phyloP scores from a whole-genome alignment of 2,113 vertebrate genomes.

The Hydrolagus affinis region DNA sequence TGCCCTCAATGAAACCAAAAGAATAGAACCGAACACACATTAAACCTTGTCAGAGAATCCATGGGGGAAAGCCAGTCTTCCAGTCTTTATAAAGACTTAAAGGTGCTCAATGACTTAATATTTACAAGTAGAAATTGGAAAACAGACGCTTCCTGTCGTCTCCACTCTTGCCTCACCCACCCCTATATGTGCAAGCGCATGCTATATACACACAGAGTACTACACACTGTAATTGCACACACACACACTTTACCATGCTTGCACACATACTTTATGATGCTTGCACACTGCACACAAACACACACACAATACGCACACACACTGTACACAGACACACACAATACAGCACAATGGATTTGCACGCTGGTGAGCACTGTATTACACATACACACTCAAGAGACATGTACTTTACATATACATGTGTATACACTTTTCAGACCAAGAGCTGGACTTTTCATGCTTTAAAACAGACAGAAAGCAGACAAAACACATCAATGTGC shows the following conservation, averaged over 20 bases:
- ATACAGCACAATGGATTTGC: constrained; percentile 11
- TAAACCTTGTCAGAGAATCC: constrained; percentile 19
- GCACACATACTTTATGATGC: neutral
- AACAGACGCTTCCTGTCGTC: too few species aligned
- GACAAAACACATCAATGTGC: constrained; percentile 41
- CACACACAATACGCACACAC: constrained; percentile 31
- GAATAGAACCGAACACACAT: constrained; percentile 19
- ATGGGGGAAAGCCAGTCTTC: constrained; percentile 6
- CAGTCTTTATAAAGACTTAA: constrained; percentile 25
- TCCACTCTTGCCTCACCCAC: too few species aligned
- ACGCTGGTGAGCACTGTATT: too few species aligned
- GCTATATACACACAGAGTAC: too few species aligned
- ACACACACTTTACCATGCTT: neutral
- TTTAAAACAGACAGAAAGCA: constrained; percentile 36
- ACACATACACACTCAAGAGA: too few species aligned
- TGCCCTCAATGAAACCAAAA: neutral
- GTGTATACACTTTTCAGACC: constrained; percentile 4
- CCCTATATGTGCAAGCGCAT: too few species aligned
- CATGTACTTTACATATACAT: too few species aligned
- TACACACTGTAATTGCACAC: constrained; percentile 21
- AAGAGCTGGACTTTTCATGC: constrained; percentile 25
- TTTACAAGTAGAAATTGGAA: too few species aligned
- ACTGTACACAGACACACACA: constrained; percentile 15
- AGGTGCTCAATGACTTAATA: constrained; percentile 15
- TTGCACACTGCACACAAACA: constrained; percentile 5